Evolutionary conservation across 2,797 vertebrate genomes (phyloP), one percentile per base, ranked within the genome.

Genomic region (Esox lucius): DNA sequence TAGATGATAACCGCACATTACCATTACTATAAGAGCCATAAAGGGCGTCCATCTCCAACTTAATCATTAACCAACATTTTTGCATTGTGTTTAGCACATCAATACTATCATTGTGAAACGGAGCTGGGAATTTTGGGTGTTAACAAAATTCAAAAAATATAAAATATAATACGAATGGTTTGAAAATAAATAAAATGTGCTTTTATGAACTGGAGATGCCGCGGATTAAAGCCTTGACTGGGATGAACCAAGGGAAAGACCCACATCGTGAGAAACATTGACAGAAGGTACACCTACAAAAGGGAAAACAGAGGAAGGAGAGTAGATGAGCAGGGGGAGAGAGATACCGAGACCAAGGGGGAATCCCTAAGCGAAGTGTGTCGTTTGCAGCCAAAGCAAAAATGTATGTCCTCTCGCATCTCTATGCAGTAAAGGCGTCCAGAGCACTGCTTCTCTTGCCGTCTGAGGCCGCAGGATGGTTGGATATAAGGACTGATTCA

Each of bases 311-410:
- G 94, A 94, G 91, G 81, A 89, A 88, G 85, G 73, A 77, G 81
- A 83, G 90, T 13, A 61, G 86, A 94, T 92, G 89, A 91, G 90
- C 92, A 92, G 88, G 90, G 91, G 90, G 81, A 80, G 77, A 79
- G 28, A 73, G 75, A 79, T 78, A 86, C 78, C 88, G 86, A 81
- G 92, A 84, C 91, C 88, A 83, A 91, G 93, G 9, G 95, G 90
- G 83, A 89, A 95, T 94, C 93, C 94, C 94, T 95, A 94, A 94
- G 95, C 94, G 92, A 95, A 96, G 94, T 91, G 92, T 95, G 93
- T 94, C 93, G 95, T 95, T 93, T 95, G 94, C 93, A 93, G 94
- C 93, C 91, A 92, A 84, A 89, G 74, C 90, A 89, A 90, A 74
- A 94, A 97, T 95, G 96, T 96, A 96, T 97, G 94, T 90, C 94